Evolutionary conservation across 1,140 invertebrate species (phyloP), one percentile per base, ranked within the genome.

Genomic region (Scaptomyza hsui): DNA sequence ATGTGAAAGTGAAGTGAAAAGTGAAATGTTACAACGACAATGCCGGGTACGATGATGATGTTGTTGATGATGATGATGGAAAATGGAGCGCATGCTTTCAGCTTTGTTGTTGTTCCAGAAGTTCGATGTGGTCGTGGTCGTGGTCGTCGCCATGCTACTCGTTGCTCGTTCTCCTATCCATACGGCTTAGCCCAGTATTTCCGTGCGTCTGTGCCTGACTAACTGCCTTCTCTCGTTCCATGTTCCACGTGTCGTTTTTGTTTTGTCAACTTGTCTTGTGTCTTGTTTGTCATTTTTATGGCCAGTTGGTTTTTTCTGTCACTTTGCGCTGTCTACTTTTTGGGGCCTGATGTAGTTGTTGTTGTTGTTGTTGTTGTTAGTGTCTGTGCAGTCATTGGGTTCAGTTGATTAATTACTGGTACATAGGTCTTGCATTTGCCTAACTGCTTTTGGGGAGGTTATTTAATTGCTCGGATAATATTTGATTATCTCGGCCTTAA

Each of bases 1-100:
- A 83, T 83, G 82, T 88, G 85, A 89, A 89, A 89, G 85, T 89
- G 85, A 89, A 85, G 85, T 89, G 85, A 85, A 89, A 89, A 89
- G 85, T 89, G 85, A 89, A 89, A 89, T 85, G 79, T 79, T 83
- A 86, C 74, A 72, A 69, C 70, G 70, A 44, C 64, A 69, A 81
- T 72, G 80, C 76, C 76, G 80, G 80, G 59, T 77, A 68, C 12
- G 63, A 41, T 10, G 26, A 47, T 37, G 32, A 26, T 55, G 61
- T 47, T 15, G 15, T 9, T 21, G 18, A 7, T 16, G 57, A 60
- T 24, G 64, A 18, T 60, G 53, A 51, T 61, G 48, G 57, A 69
- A 73, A 73, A 68, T 73, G 64, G 64, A 73, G 69, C 62, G 67
- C 60, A 56, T 70, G 69, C 32, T 65, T 65, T 71, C 61, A 65